phyloP scores from a whole-genome alignment of 2,113 vertebrate genomes.

The Cyprinodon brontotheroides region DNA sequence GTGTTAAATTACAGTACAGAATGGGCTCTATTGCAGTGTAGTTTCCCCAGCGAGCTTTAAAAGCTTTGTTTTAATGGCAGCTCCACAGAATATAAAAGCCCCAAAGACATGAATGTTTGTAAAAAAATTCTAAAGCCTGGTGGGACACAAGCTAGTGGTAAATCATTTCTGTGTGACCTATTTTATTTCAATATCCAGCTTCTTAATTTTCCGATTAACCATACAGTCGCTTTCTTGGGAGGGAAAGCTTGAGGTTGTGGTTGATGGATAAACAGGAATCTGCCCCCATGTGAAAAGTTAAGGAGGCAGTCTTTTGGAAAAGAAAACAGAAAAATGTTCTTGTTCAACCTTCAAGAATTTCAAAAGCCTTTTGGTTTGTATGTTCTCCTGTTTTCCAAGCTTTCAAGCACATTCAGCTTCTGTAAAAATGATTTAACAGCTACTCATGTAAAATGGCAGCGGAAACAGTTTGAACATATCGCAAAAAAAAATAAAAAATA shows the following conservation, averaged over 20 bases:
- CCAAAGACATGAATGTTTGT: slow-evolving; percentile 37
- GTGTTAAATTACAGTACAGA: slow-evolving; percentile 68
- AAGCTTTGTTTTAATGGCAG: slow-evolving; percentile 48
- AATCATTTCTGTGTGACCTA: not conserved
- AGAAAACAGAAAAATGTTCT: not conserved
- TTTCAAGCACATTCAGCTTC: not conserved
- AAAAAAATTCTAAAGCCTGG: slow-evolving; percentile 29
- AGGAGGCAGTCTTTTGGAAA: not conserved
- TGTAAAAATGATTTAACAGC: not conserved
- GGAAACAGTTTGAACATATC: not conserved
- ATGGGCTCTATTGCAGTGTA: slow-evolving; percentile 20
- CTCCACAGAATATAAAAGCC: slow-evolving; percentile 16
- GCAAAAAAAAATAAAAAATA: too few species aligned
- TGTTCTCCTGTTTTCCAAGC: not conserved
- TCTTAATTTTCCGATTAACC: not conserved
- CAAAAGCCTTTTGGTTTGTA: not conserved
- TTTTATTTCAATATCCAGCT: not conserved
- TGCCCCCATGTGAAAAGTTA: not conserved
- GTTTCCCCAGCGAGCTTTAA: slow-evolving; percentile 45
- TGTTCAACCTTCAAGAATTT: not conserved
- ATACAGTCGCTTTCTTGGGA: not conserved
- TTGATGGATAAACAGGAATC: not conserved
- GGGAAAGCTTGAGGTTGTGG: not conserved
- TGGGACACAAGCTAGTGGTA: slow-evolving; percentile 8
- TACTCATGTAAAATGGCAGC: not conserved